phyloP scores from a whole-genome alignment of 2,113 vertebrate genomes.

The Callipepla californica region DNA sequence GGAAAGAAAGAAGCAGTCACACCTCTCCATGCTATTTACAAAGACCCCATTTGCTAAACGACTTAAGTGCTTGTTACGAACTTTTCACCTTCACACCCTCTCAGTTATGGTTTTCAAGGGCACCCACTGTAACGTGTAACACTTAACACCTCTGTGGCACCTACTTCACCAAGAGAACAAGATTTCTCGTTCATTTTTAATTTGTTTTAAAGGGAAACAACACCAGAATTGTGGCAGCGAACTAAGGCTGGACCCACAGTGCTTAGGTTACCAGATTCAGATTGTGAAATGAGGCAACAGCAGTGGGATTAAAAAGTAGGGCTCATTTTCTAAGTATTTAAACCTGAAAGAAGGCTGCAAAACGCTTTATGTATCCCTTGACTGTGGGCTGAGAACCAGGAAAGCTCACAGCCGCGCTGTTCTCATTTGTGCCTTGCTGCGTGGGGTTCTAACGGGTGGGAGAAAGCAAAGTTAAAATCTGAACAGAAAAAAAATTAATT shows the following conservation, averaged over 20 bases:
- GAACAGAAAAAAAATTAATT: not conserved
- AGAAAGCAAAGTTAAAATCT: not conserved
- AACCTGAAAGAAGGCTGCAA: not conserved
- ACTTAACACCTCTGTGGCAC: not conserved
- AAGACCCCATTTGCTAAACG: not conserved
- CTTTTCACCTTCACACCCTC: not conserved
- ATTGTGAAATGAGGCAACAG: not conserved
- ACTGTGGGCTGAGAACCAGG: not conserved
- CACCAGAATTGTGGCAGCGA: not conserved
- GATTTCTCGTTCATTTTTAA: not conserved
- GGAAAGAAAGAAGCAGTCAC: not conserved
- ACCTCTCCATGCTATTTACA: not conserved
- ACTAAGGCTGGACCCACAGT: accelerated
- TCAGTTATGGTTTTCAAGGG: not conserved
- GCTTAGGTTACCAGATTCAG: not conserved
- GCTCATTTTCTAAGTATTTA: not conserved
- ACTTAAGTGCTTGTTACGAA: not conserved
- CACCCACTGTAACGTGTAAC: not conserved
- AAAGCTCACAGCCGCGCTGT: not conserved
- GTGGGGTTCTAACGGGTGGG: not conserved
- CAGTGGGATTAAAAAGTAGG: not conserved
- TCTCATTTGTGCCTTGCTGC: not conserved
- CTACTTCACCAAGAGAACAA: not conserved
- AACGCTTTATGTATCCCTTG: accelerated
- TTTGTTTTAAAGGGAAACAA: not conserved